These are phyloP conservation scores for Lissonota sp. DNA, from an alignment of 2,888 invertebrate species.

Conservation along the genomic window DNA sequence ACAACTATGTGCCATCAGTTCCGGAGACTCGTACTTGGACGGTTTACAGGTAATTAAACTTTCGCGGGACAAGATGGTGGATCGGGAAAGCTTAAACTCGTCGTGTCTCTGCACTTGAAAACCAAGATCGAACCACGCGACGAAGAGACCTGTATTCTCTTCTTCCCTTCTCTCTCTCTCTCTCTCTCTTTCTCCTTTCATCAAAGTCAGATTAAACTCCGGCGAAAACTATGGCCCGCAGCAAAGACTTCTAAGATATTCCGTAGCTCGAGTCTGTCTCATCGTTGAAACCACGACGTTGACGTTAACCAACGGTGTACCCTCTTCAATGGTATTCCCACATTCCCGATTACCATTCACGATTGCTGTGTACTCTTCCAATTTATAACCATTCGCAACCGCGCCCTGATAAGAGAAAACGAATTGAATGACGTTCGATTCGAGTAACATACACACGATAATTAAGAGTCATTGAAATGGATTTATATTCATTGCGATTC, in stretches of 20 bases:
- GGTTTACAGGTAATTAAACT: conserved; percentile 72
- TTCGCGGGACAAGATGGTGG: conserved; percentile 61
- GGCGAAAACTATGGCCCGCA: conserved; percentile 2
- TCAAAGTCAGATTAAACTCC: conserved; percentile 58
- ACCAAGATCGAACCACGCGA: conserved; percentile 41
- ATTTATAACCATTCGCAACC: background rate
- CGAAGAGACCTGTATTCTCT: conserved; percentile 28
- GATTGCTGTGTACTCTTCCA: background rate
- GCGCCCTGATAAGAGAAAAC: too few species aligned
- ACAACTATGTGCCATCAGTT: conserved; percentile 9
- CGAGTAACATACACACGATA: background rate
- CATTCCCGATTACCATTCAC: background rate
- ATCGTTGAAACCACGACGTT: conserved; percentile 9
- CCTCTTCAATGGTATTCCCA: conserved; percentile 5
- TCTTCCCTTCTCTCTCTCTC: background rate
- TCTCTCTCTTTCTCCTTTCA: conserved; percentile 42
- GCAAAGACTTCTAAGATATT: conserved; percentile 6
- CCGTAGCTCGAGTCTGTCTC: conserved; percentile 32
- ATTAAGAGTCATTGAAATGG: background rate
- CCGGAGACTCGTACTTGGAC: conserved; percentile 47
- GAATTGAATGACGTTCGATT: background rate
- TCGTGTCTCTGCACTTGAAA: conserved; percentile 5
- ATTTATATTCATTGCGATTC: background rate
- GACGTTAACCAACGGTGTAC: conserved; percentile 22
- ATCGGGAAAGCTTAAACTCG: conserved; percentile 35